Evolutionary conservation across 2,888 invertebrate species (phyloP), one percentile per base, ranked within the genome.

Genomic region (Harpalus rubripes): DNA sequence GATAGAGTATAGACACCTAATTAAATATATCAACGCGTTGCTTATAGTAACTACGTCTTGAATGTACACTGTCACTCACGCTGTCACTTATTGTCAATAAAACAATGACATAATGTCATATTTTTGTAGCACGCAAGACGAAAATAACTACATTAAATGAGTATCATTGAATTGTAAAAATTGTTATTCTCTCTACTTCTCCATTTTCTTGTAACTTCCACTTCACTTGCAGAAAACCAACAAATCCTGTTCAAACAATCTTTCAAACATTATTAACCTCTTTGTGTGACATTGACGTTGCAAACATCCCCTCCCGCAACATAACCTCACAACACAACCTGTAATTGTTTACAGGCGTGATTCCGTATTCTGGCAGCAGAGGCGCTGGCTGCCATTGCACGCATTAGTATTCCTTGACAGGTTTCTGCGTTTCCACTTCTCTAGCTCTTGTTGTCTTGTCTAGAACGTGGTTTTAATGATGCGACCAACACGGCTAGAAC

Each of bases 321-420:
- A 74, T 74, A 74, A 74, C 72, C 72, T 74, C 44, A 39, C 68
- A 68, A 68, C 68, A 68, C 72, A 44, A 74, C 72, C 72, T 74
- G 87, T 87, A 86, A 86, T 87, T 87, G 86, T 87, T 87, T 86
- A 86, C 86, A 86, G 85, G 86, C 86, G 86, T 82, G 82, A 82
- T 82, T 86, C 85, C 72, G 87, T 87, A 87, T 87, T 87, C 87
- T 76, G 74, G 26, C 85, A 81, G 85, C 85, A 81, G 80, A 81
- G 26, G 81, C 68, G 85, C 81, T 86, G 81, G 72, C 85, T 85
- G 63, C 85, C 86, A 85, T 82, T 72, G 72, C 32, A 61, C 72
- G 81, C 87, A 87, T 87, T 87, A 86, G 86, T 86, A 87, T 87
- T 87, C 87, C 81, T 84, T 85, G 86, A 86, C 86, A 87, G 84